Evolutionary conservation across 2,113 vertebrate species (phyloP).

Genomic region (Lucifuga dentata): DNA sequence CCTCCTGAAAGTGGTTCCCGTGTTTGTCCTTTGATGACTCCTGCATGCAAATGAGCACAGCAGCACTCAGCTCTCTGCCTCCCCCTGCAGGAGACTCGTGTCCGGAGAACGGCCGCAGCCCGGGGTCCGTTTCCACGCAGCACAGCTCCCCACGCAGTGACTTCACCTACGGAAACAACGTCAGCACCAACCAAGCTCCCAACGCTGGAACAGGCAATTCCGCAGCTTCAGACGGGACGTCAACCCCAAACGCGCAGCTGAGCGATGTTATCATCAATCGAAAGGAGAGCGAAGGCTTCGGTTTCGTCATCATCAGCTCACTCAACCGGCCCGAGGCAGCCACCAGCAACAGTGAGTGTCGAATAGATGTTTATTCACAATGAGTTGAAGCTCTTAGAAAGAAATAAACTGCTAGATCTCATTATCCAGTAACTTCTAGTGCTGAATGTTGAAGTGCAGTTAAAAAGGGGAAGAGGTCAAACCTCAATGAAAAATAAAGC

Average conservation of each 20-base stretch:
- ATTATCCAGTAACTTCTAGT: slow-evolving; percentile 9
- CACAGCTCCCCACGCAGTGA: slow-evolving; percentile 98
- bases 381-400: slow-evolving; percentile 24
- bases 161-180: slow-evolving; percentile 87
- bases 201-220: slow-evolving; percentile 30
- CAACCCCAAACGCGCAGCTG: slow-evolving; percentile 86
- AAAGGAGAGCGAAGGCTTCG: slow-evolving; percentile 97
- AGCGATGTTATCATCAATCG: slow-evolving; percentile 94
- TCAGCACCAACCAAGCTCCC: slow-evolving; percentile 29
- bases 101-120: slow-evolving; percentile 95
- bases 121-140: slow-evolving; percentile 93
- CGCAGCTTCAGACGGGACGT: slow-evolving; percentile 82
- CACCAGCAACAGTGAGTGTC: slow-evolving; percentile 88
- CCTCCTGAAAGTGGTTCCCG: background rate
- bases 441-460: background rate
- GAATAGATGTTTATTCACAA: slow-evolving; percentile 22
- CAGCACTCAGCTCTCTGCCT: slow-evolving; percentile 11
- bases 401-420: slow-evolving; percentile 10
- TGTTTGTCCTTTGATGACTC: background rate
- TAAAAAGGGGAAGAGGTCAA: slow-evolving; percentile 40
- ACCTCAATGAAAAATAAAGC: slow-evolving; percentile 58
- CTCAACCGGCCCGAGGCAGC: slow-evolving; percentile 93
- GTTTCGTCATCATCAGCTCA: slow-evolving; percentile 99
- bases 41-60: too few species aligned
- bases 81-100: slow-evolving; percentile 88